Evolutionary conservation across 2,797 vertebrate genomes (phyloP), one percentile per base, ranked within the genome.

Genomic region (Coreius guichenoti): DNA sequence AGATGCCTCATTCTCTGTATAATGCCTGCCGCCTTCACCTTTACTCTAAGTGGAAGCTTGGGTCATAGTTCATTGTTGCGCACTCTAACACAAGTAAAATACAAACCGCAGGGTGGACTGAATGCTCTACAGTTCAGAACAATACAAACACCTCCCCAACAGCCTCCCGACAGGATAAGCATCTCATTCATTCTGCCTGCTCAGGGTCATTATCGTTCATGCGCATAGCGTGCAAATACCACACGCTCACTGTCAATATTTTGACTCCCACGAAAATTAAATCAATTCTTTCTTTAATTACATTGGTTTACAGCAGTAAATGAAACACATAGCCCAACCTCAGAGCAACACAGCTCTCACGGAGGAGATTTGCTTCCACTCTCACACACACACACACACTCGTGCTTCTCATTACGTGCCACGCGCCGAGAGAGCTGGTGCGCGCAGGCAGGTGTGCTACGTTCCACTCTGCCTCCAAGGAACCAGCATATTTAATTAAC

Each of bases 401-500:
- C n/a, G 26, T 77, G 73, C 65, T 80, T 56, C 63, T 47, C 56
- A 81, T 56, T 81, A 80, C 77, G 81, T 56, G 51, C 68, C 76
- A 87, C 77, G 54, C 69, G 70, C 54, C 89, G 65, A 74, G 56
- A 68, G 47, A 74, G 78, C 17, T 33, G 51, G 82, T 45, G 82
- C 61, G 49, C 83, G 67, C 84, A 81, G 84, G 81, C 86, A 91
- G 86, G 90, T 90, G 80, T 88, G 88, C 76, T 82, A 49, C 65
- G 89, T 87, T 83, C 80, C 82, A 87, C 76, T 68, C 78, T 81
- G 85, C 87, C 85, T 91, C 83, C 23, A 4, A 85, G 88, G 85
- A 86, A 70, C 79, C 67, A 73, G 49, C 63, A 89, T 90, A 88
- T 90, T 90, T 89, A 92, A 92, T 92, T 91, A 92, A 89, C 87